Base-by-base conservation (phyloP, 2,888 invertebrate species). In the Lysandra coridon region DNA sequence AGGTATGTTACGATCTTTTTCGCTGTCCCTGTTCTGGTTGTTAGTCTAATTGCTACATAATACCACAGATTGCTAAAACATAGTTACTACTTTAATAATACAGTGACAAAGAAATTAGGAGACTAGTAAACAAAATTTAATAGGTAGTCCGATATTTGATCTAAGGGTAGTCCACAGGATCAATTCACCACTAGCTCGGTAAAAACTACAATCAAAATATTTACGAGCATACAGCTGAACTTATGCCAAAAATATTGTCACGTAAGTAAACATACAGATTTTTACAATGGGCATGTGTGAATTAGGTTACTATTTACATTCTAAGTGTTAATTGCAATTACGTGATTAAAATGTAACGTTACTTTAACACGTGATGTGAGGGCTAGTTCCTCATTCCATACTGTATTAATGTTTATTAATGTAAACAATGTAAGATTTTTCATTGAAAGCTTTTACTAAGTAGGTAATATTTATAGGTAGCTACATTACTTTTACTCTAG, bases 1-100 rank as follows among this genome's bases (percentile, higher is more conserved):
- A 95, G 98, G 98, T 98, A 92, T 96, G 97, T 49, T 44, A 69
- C 69, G 17, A 69, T 37, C 14, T 7, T 69, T 37, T 37, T 33
- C 30, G 12, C 5, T 4, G 69, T 17, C 17, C 33, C 33, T 4
- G 30, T 12, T 1, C 33, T 14, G 33, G 69, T 37, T 64, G 1
- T 64, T 33, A 69, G 17, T 69, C 17, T 17, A 17, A 69, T 69
- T 69, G 37, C 69, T 14, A 64, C 1, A 64, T 7, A 23, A 49
- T 49, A 2, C 49, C 10, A 49, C 10, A 3, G 49, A 49, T 57
- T 57, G 4, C 17, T 57, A 17, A 17, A 53, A 57, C 17, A 57
- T 4, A 4, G 14, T 12, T 57, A 14, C 4, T 57, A 17, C 57
- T 17, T 57, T 4, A 57, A 57, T 17, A 4, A 14, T 57, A 57